phyloP scores from a whole-genome alignment of 23 tunicate genomes.

The Phallusia fumigata region DNA sequence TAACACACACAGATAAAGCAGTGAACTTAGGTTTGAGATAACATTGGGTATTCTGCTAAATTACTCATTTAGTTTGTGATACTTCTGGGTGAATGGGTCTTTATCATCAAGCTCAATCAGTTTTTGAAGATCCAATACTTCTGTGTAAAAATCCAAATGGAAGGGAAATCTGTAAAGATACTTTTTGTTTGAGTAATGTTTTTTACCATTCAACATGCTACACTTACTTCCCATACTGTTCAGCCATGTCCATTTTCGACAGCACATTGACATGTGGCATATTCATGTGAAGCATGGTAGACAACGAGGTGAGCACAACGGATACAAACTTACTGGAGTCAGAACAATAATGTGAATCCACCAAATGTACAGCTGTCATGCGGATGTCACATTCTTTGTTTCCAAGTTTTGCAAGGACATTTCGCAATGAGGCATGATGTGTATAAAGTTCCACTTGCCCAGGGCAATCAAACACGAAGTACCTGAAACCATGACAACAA shows the following conservation, averaged over 20 bases:
- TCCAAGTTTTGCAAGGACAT: conserved; percentile 59
- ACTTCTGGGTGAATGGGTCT: conserved; percentile 66
- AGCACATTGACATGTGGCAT: conserved; percentile 91
- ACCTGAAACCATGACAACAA: conserved; percentile 30
- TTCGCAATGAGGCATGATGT: conserved; percentile 66
- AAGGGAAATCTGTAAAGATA: conserved; percentile 64
- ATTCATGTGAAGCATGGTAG: conserved; percentile 90
- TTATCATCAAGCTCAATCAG: conserved; percentile 46
- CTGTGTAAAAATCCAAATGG: conserved; percentile 93
- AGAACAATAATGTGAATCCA: conserved; percentile 88
- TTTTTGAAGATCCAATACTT: conserved; percentile 83
- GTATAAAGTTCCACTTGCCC: conserved; percentile 96
- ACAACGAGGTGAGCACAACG: conserved; percentile 78
- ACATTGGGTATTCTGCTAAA: too few relatives aligned
- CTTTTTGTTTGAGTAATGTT: too few relatives aligned
- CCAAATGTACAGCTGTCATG: conserved; percentile 82
- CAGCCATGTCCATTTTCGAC: conserved; percentile 95
- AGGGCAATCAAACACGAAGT: conserved; percentile 94
- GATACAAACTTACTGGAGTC: conserved; percentile 77
- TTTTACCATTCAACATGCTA: not conserved
- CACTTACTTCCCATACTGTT: conserved; percentile 80
- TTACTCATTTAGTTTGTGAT: conserved; percentile 73
- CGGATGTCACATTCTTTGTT: conserved; percentile 45
- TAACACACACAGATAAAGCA: too few relatives aligned
- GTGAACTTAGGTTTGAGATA: too few relatives aligned